These are phyloP conservation scores for Neoascia interrupta DNA, from an alignment of 2,888 invertebrate genomes.

Conservation along the genomic window DNA sequence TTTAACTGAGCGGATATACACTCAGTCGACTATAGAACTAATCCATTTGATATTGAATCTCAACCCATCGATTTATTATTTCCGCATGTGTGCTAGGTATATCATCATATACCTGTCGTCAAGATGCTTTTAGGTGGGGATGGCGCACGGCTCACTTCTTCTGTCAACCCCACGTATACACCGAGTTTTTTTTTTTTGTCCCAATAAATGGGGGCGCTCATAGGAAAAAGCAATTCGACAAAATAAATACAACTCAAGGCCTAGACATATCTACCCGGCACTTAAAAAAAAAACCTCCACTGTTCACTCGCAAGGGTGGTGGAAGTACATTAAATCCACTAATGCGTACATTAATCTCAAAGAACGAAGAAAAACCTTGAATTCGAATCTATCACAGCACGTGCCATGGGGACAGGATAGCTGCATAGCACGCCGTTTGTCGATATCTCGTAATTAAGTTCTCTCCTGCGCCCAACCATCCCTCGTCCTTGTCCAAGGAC, in stretches of 20 bases:
- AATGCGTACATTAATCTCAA: constrained; percentile 79
- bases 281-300: constrained; percentile 7
- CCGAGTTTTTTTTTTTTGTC: background rate
- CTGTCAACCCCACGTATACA: constrained; percentile 41
- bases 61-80: constrained; percentile 55
- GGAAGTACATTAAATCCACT: constrained; percentile 78
- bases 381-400: constrained; percentile 72
- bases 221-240: constrained; percentile 62
- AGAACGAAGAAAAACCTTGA: constrained; percentile 69
- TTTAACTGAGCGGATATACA: constrained; percentile 11
- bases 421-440: constrained; percentile 64
- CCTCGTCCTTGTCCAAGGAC: background rate
- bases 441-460: constrained; percentile 71
- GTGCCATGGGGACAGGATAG: constrained; percentile 71
- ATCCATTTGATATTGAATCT: constrained; percentile 66
- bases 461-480: constrained; percentile 9
- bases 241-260: constrained; percentile 63
- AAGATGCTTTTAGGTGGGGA: constrained; percentile 22
- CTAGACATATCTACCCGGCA: constrained; percentile 39
- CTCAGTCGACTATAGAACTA: constrained; percentile 25
- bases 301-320: constrained; percentile 31
- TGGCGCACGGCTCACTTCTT: no score
- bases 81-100: constrained; percentile 33
- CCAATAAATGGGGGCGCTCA: constrained; percentile 31
- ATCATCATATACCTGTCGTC: constrained; percentile 59